Conservation (phyloP, 2,113 vertebrate genomes). For the Capreolus pygargus region DNA sequence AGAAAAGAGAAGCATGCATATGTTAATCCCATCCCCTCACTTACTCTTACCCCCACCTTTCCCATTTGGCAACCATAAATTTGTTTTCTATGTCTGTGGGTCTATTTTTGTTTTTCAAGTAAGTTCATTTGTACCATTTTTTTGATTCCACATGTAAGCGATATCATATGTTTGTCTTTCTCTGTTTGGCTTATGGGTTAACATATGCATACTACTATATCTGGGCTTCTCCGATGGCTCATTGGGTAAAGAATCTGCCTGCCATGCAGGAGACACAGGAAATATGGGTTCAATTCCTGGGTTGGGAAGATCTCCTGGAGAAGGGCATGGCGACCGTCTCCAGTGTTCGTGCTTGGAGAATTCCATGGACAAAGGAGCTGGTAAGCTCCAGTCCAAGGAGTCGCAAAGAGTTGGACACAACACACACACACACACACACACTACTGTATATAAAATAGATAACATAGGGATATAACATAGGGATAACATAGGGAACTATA, state of each 20-base stretch:
- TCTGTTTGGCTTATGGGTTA: not conserved
- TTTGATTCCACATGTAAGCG: not conserved
- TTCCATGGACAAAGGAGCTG: not conserved
- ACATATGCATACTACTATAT: not conserved
- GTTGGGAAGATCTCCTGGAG: not conserved
- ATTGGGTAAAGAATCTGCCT: not conserved
- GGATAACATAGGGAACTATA: not conserved
- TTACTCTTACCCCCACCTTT: not conserved
- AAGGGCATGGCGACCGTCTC: not conserved
- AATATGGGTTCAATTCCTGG: not conserved
- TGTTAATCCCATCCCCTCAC: not conserved
- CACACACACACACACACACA: not conserved
- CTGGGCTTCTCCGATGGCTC: not conserved
- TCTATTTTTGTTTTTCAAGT: not conserved
- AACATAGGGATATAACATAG: not conserved
- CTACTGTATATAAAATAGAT: not conserved
- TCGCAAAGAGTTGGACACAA: not conserved
- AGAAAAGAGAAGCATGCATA: not conserved
- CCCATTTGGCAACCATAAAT: not conserved
- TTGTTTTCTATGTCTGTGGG: not conserved
- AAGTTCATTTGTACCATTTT: not conserved
- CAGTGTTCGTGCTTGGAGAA: not conserved
- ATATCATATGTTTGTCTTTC: not conserved
- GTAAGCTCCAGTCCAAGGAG: not conserved
- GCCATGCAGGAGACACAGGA: not conserved